Evolutionary conservation across 2,797 vertebrate species (phyloP).

Genomic region (Acanthurus lineatus): DNA sequence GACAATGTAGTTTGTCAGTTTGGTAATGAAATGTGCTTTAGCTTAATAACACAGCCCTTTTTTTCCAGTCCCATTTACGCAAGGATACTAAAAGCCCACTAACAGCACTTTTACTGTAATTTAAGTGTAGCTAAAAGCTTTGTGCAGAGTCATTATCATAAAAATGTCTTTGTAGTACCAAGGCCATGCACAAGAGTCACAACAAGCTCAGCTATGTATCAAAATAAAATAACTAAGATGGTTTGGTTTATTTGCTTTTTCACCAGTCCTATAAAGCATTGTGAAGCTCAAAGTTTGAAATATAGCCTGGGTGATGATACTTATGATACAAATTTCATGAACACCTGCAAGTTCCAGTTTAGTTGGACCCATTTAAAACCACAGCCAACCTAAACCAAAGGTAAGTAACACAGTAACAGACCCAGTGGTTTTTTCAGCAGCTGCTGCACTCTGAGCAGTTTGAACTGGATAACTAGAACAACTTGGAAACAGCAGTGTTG

Average conservation of each 20-base stretch:
- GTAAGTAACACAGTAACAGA: not conserved
- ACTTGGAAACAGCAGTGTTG: not conserved
- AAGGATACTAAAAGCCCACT: constrained; percentile 31
- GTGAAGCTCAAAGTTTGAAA: not conserved
- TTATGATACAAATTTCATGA: not conserved
- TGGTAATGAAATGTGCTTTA: constrained; percentile 39
- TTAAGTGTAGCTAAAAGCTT: constrained; percentile 55
- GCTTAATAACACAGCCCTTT: constrained; percentile 36
- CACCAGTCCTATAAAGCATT: constrained; percentile 27
- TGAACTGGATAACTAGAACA: not conserved
- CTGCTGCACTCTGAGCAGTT: not conserved
- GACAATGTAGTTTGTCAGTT: constrained; percentile 38
- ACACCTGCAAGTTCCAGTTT: not conserved
- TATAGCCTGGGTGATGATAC: no score
- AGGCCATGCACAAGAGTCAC: constrained; percentile 16
- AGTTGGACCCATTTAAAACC: not conserved
- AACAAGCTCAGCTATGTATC: constrained; percentile 33
- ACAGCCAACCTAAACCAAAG: not conserved
- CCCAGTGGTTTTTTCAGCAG: not conserved
- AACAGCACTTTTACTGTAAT: constrained; percentile 50
- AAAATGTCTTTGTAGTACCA: constrained; percentile 35
- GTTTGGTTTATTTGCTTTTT: constrained; percentile 41
- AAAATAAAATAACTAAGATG: constrained; percentile 28
- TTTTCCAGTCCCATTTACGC: constrained; percentile 31
- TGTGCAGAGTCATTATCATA: constrained; percentile 50